phyloP scores from a whole-genome alignment of 2,797 vertebrate genomes.

The Protonibea diacanthus region DNA sequence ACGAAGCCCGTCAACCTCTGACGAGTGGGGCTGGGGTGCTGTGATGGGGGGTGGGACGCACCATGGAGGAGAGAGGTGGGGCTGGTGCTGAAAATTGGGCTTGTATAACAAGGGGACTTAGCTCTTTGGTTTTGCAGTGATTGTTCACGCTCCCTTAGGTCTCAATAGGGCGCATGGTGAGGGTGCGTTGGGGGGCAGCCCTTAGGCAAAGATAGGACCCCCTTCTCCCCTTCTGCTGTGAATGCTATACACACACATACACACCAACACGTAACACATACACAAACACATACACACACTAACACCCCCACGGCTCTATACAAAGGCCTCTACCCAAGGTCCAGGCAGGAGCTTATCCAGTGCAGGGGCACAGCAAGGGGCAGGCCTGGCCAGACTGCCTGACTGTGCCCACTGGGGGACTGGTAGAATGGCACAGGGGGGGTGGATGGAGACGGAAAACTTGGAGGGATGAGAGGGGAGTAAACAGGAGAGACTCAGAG shows the following conservation, averaged over 20 bases:
- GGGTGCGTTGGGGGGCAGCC: conserved; percentile 78
- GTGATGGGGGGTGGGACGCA: conserved; percentile 58
- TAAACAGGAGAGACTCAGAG: conserved; percentile 45
- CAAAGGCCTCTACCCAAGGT: conserved; percentile 78
- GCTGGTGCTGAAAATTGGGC: conserved; percentile 83
- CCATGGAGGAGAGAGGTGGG: conserved; percentile 72
- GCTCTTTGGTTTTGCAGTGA: conserved; percentile 85
- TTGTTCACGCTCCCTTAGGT: conserved; percentile 87
- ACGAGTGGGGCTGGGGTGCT: conserved; percentile 60
- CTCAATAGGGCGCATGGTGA: conserved; percentile 85
- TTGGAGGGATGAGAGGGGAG: conserved; percentile 53
- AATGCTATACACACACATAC: conserved; percentile 73
- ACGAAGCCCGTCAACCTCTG: conserved; percentile 81
- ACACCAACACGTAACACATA: conserved; percentile 60
- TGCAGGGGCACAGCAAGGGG: conserved; percentile 77
- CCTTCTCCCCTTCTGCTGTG: conserved; percentile 71
- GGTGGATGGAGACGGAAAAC: conserved; percentile 69
- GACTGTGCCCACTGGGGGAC: conserved; percentile 82
- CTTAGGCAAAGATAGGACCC: conserved; percentile 81
- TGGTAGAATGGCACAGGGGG: conserved; percentile 77
- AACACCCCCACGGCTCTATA: conserved; percentile 71
- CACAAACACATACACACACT: conserved; percentile 68
- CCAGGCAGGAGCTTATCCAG: conserved; percentile 80
- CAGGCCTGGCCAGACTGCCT: conserved; percentile 80
- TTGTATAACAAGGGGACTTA: conserved; percentile 88